Conservation (phyloP, 2,113 vertebrate species). For the Brienomyrus longianalis region DNA sequence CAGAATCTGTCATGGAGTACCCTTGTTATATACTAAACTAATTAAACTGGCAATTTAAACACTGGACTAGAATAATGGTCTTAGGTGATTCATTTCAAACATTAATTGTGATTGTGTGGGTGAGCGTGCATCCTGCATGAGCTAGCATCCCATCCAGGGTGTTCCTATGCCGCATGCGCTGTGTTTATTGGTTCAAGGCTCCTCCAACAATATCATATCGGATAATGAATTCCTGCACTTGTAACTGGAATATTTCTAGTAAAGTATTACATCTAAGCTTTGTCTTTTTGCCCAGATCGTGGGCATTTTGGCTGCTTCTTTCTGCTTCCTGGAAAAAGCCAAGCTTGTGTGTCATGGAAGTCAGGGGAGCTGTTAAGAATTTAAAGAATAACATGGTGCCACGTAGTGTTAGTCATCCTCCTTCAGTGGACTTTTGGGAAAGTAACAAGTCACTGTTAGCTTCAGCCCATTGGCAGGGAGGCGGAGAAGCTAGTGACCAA, state of each 20-base stretch:
- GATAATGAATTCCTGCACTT: background rate
- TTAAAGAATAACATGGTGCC: background rate
- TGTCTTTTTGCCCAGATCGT: constrained; percentile 54
- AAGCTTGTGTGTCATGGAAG: constrained; percentile 64
- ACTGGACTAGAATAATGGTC: background rate
- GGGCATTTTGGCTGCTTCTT: constrained; percentile 63
- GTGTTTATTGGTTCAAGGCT: background rate
- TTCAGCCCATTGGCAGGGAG: constrained; percentile 82
- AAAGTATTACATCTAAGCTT: background rate
- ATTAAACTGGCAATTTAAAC: background rate
- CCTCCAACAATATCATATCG: background rate
- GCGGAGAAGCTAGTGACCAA: constrained; percentile 88
- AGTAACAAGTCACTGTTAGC: constrained; percentile 40
- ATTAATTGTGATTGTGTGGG: background rate
- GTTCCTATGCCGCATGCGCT: background rate
- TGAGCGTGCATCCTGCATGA: background rate
- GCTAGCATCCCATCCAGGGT: background rate
- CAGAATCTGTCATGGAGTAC: background rate
- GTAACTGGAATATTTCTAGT: background rate
- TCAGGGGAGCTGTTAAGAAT: background rate
- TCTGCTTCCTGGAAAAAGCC: constrained; percentile 69
- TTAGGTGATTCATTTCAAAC: background rate
- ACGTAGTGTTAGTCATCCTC: background rate
- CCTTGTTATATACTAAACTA: background rate
- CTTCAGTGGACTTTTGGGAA: background rate